Evolutionary conservation across 2,797 vertebrate species (phyloP).

Genomic region (Todus mexicanus): DNA sequence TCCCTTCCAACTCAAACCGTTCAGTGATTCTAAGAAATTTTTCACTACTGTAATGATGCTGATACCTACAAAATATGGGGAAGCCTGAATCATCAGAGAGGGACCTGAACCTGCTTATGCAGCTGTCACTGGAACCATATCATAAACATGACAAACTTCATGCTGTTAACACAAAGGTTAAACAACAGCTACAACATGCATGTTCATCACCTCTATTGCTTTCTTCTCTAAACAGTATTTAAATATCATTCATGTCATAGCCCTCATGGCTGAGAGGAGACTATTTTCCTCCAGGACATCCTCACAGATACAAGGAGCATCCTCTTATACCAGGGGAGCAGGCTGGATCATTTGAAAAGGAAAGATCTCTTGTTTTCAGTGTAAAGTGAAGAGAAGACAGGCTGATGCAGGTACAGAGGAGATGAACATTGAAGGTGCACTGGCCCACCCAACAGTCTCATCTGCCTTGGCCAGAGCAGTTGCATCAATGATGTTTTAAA

Average conservation of each 20-base stretch:
- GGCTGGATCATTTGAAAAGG: background rate
- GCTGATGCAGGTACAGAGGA: background rate
- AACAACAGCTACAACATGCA: background rate
- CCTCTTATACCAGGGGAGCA: background rate
- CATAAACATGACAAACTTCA: background rate
- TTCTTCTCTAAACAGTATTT: background rate
- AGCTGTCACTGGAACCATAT: background rate
- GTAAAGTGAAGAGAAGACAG: background rate
- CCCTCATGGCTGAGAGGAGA: background rate
- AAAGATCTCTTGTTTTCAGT: background rate
- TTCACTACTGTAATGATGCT: background rate
- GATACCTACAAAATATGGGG: background rate
- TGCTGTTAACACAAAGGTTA: background rate
- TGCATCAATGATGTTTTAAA: background rate
- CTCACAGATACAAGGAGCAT: background rate
- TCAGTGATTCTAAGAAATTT: background rate
- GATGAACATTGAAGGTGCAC: background rate
- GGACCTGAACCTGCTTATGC: background rate
- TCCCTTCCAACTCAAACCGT: background rate
- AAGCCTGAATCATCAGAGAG: background rate
- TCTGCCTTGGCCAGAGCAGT: background rate
- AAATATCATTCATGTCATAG: background rate
- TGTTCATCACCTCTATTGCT: background rate
- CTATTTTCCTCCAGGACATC: accelerated
- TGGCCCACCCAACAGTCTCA: background rate